These are phyloP conservation scores for Rhagonycha fulva DNA, from an alignment of 2,888 invertebrate species.

Conservation along the genomic window DNA sequence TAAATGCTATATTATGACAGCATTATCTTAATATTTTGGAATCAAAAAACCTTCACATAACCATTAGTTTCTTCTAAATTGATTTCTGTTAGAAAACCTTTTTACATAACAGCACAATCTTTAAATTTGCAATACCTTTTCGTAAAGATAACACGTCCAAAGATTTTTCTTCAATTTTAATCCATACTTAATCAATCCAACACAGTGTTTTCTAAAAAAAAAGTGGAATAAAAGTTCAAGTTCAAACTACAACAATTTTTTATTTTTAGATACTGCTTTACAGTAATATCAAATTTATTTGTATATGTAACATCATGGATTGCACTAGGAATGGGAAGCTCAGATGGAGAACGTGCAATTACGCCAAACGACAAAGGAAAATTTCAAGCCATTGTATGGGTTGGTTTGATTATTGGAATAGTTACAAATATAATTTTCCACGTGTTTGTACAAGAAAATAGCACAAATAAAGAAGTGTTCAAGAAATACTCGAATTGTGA, in stretches of 20 bases:
- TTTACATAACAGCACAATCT: too few species aligned
- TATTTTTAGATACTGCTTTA: conserved; percentile 79
- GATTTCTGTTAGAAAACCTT: too few species aligned
- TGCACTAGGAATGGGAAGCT: conserved; percentile 63
- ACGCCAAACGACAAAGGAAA: conserved; percentile 68
- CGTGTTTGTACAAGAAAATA: conserved; percentile 65
- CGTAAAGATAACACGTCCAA: too few species aligned
- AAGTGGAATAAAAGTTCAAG: background rate
- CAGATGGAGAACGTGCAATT: conserved; percentile 60
- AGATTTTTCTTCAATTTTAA: background rate
- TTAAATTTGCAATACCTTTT: too few species aligned
- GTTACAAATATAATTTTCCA: conserved; percentile 75
- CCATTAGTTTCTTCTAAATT: too few species aligned
- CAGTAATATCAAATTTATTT: conserved; percentile 83
- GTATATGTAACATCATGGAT: conserved; percentile 82
- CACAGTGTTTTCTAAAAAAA: conserved; percentile 28
- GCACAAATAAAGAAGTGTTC: conserved; percentile 42
- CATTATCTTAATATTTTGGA: too few species aligned
- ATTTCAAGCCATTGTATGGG: conserved; percentile 71
- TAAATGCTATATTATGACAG: too few species aligned
- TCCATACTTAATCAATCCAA: background rate
- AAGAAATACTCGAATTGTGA: conserved; percentile 39
- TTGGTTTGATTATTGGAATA: conserved; percentile 69
- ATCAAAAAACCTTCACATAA: too few species aligned
- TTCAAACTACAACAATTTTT: background rate